Evolutionary conservation across 2,888 invertebrate genomes (phyloP).

Genomic region (Hetaerina titia): DNA sequence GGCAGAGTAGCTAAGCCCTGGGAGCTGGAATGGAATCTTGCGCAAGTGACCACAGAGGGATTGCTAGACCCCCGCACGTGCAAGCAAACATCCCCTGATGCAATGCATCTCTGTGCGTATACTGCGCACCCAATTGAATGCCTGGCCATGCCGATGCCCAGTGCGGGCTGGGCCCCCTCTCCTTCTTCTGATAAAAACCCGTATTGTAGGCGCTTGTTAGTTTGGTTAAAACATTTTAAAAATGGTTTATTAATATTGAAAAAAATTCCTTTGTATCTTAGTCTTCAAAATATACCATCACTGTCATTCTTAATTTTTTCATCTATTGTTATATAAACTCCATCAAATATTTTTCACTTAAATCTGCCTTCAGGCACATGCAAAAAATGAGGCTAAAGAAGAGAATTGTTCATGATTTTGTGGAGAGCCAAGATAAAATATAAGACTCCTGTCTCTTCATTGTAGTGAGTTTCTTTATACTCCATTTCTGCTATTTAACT

Average conservation of each 20-base stretch:
- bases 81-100: constrained; percentile 21
- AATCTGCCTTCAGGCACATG: constrained; percentile 17
- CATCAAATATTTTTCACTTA: constrained; percentile 54
- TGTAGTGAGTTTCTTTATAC: not conserved
- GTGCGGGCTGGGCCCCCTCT: constrained; percentile 50
- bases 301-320: constrained; percentile 58
- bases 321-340: constrained; percentile 55
- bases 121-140: not conserved
- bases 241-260: constrained; percentile 48
- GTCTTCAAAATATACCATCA: constrained; percentile 67
- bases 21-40: not conserved
- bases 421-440: constrained; percentile 46
- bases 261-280: constrained; percentile 57
- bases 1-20: constrained; percentile 24
- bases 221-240: constrained; percentile 58
- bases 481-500: constrained; percentile 44
- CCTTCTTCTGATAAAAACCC: constrained; percentile 57
- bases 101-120: not conserved
- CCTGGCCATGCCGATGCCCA: constrained; percentile 60
- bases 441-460: constrained; percentile 49
- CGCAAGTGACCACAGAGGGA: not conserved
- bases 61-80: constrained; percentile 40
- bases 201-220: constrained; percentile 66
- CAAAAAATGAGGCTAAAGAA: constrained; percentile 47
- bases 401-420: constrained; percentile 15